Base-by-base conservation (phyloP, 1,140 invertebrate species). In the Dreissena polymorpha region DNA sequence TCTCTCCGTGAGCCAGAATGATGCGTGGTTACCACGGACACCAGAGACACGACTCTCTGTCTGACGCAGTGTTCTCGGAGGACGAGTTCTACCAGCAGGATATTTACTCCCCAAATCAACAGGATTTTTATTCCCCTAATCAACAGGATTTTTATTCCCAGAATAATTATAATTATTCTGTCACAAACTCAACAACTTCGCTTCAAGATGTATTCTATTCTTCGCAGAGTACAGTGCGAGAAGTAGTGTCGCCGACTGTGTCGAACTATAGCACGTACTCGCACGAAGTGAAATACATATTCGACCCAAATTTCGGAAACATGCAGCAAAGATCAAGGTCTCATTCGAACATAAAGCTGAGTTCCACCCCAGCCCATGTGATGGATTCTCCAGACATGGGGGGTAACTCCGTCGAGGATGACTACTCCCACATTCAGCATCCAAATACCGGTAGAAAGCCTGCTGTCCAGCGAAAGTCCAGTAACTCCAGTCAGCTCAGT, bases 241-340 rank as follows among this genome's bases (percentile, higher is more conserved):
- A 73, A 21, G 50, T n/a, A 50, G 49, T n/a, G 57, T 84, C 82
- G 10, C 82, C 80, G 7, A 64, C 78, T 53, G 72, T 83, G 25
- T 86, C 85, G n/a, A 83, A 83, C 51, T 86, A 83, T 76, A 83
- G 79, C 7, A 86, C 85, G 25, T 86, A 86, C 69, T 86, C 85
- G 27, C 79, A 83, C 70, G 85, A 86, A 75, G 85, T 86, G 49
- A 86, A 86, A 69, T 86, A 86, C 51, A 86, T 86, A 25, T 86
- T 86, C 50, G 79, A 86, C 39, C 85, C 85, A 77, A 74, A 63
- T 18, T 80, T 71, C 55, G 80, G 71, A 60, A 49, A 73, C 14
- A 72, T 72, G 68, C 78, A 80, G 55, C 75, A 69, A 60, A 55
- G 67, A 29, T 78, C 76, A 78, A 78, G 76, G 76, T 69, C 76